Evolutionary conservation across 2,888 invertebrate genomes (phyloP).

Genomic region (Adelphocoris suturalis): DNA sequence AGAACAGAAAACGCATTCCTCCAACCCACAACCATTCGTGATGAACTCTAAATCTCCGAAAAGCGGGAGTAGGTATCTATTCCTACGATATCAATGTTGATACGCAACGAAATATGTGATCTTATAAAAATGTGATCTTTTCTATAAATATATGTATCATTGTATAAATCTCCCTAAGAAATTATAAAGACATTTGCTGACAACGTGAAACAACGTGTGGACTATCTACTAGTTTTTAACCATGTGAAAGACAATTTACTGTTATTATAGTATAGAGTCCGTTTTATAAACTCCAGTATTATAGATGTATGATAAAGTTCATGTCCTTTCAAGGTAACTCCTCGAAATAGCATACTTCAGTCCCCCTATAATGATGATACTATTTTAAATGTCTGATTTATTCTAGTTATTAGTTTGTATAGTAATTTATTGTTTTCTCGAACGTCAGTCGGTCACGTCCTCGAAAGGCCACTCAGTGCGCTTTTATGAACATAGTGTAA

Average conservation of each 20-base stretch:
- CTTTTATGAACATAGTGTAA: not conserved
- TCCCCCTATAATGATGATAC: not conserved
- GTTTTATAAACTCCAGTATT: conserved; percentile 20
- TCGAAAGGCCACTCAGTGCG: conserved; percentile 29
- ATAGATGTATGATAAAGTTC: conserved; percentile 11
- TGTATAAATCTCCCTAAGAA: not conserved
- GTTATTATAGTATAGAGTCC: conserved; percentile 5
- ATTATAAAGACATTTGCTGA: conserved; percentile 1
- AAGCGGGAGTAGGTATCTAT: not conserved
- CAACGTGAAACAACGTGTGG: not conserved
- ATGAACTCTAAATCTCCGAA: not conserved
- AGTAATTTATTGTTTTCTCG: conserved; percentile 35
- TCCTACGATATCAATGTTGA: conserved; percentile 16
- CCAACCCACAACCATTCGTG: too few species aligned
- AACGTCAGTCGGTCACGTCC: not conserved
- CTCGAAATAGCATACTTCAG: not conserved
- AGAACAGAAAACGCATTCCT: too few species aligned
- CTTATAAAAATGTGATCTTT: conserved; percentile 28
- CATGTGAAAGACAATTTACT: not conserved
- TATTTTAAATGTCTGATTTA: conserved; percentile 35
- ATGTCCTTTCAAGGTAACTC: not conserved
- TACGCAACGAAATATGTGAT: conserved; percentile 26
- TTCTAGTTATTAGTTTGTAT: conserved; percentile 50
- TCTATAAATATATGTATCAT: not conserved
- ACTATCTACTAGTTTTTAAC: not conserved